Evolutionary conservation across 2,113 vertebrate species (phyloP).

Genomic region (Ochotona princeps): DNA sequence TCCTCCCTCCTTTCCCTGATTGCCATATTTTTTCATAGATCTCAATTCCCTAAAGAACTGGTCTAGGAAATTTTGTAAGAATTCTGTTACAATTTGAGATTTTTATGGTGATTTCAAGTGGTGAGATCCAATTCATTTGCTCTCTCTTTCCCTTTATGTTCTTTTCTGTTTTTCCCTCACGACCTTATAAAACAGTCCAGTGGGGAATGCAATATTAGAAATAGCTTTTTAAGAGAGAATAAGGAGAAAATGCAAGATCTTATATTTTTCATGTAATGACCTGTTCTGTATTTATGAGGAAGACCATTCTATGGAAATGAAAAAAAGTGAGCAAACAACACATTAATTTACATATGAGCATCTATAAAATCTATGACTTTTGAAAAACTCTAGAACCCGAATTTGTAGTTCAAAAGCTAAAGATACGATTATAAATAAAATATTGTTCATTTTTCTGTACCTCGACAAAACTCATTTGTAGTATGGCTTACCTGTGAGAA

Average conservation of each 20-base stretch:
- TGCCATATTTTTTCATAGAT: slow-evolving; percentile 88
- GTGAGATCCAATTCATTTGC: slow-evolving; percentile 90
- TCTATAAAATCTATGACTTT: slow-evolving; percentile 94
- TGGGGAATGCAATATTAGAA: slow-evolving; percentile 93
- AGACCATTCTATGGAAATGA: slow-evolving; percentile 90
- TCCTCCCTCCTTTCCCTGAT: slow-evolving; percentile 76
- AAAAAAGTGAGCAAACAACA: slow-evolving; percentile 82
- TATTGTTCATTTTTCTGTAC: slow-evolving; percentile 96
- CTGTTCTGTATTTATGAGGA: slow-evolving; percentile 90
- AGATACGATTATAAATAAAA: slow-evolving; percentile 99
- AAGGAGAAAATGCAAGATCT: slow-evolving; percentile 81
- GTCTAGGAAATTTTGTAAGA: slow-evolving; percentile 90
- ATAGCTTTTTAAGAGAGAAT: slow-evolving; percentile 92
- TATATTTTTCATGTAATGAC: slow-evolving; percentile 94
- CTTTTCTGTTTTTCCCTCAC: slow-evolving; percentile 81
- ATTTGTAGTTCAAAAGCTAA: slow-evolving; percentile 98
- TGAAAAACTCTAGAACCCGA: slow-evolving; percentile 95
- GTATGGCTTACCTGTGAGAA: slow-evolving; percentile 78
- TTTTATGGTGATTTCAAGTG: slow-evolving; percentile 92
- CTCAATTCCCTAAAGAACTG: slow-evolving; percentile 85
- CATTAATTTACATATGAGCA: slow-evolving; percentile 94
- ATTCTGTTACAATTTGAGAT: slow-evolving; percentile 89
- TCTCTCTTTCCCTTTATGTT: slow-evolving; percentile 77
- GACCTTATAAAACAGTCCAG: slow-evolving; percentile 86
- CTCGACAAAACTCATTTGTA: slow-evolving; percentile 86